Evolutionary conservation across 2,888 invertebrate genomes (phyloP), one percentile per base, ranked within the genome.

Genomic region (Omphaloscelis lunosa): DNA sequence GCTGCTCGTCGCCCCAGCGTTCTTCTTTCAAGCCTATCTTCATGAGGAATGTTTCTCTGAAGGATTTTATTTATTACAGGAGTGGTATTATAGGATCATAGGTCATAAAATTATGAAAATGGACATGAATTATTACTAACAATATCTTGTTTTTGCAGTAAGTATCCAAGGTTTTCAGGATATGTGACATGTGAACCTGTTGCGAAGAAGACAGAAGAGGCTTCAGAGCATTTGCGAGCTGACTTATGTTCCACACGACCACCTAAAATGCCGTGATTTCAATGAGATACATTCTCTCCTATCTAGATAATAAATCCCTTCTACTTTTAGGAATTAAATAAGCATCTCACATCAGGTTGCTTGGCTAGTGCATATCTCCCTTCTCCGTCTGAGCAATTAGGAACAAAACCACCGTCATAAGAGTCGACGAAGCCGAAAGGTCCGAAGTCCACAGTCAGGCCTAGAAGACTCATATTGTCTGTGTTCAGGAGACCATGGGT

Each of bases 371-470:
- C 94, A 88, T 98, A 98, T 82, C 97, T 93, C 41, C 97, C 97
- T 90, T 97, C 97, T 79, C 97, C 97, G 92, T 97, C 98, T 63
- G 97, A 98, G 71, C 96, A 96, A 91, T 98, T 98, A 39, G 97
- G 97, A 8, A 97, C 97, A 87, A 97, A 97, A 23, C 97, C 96
- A 3, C 97, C 97, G 87, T 98, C 97, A 89, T 97, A 98, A 0
- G 97, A 96, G 88, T 98, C 98, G 85, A 98, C 96, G 87, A 98
- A 98, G 2, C 98, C 98, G 90, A 96, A 98, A 0, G 98, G 98
- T 0, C 98, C 98, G 87, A 97, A 98, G 89, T 98, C 97, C 79
- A 98, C 93, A 0, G 98, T 98, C 0, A 98, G 89, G 0, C 97
- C 97, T n/a, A 97, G 89, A 39, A 98, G 95, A 89, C 97, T 97